These are phyloP conservation scores for Micropoecilia bifurca DNA, from an alignment of 2,797 vertebrate genomes.

Conservation along the genomic window DNA sequence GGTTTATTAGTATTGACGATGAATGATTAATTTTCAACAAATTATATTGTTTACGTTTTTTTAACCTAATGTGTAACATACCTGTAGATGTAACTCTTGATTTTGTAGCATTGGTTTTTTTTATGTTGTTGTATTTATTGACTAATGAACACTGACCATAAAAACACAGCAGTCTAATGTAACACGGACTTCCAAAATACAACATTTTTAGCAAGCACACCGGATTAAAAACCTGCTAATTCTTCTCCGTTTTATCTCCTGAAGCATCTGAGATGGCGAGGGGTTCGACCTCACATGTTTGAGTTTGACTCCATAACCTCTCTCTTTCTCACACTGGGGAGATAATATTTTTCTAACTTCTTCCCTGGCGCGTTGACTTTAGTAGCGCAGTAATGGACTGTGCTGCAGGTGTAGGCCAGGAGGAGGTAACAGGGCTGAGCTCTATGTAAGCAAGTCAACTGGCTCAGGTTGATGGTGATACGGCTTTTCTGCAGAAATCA, in stretches of 20 bases:
- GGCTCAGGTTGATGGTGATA: background rate
- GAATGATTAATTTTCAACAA: background rate
- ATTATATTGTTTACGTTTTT: constrained; percentile 13
- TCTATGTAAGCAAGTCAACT: background rate
- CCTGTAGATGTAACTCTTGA: constrained; percentile 16
- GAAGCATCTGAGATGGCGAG: background rate
- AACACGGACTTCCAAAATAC: background rate
- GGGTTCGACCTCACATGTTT: background rate
- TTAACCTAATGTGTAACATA: constrained; percentile 23
- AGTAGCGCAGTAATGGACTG: background rate
- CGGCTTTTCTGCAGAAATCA: background rate
- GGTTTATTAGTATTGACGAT: constrained; percentile 5
- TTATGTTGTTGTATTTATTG: background rate
- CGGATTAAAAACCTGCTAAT: background rate
- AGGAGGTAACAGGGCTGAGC: background rate
- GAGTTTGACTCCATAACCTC: background rate
- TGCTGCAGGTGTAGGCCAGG: background rate
- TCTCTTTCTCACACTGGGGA: background rate
- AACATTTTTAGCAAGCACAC: background rate
- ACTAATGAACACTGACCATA: background rate
- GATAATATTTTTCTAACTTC: background rate
- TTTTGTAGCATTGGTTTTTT: background rate
- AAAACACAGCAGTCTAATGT: background rate
- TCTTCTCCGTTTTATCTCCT: background rate
- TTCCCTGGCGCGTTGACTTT: background rate